These are phyloP conservation scores for Lordiphosa collinella DNA, from an alignment of 1,140 invertebrate genomes.

Conservation along the genomic window DNA sequence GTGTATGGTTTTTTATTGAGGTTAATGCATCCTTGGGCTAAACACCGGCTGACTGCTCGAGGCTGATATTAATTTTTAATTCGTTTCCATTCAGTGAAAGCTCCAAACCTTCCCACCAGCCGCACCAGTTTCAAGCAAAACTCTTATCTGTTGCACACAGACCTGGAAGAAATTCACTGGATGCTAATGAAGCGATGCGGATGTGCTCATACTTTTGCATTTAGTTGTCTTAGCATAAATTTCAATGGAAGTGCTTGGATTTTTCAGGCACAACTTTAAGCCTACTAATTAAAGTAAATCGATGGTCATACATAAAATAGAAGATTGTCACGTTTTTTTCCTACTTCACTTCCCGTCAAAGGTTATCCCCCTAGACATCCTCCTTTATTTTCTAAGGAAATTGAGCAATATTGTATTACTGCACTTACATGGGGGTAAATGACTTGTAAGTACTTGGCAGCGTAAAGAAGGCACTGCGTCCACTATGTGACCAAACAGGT, in stretches of 20 bases:
- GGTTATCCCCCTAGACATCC: background rate
- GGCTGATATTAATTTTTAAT: constrained; percentile 76
- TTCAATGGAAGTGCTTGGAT: background rate
- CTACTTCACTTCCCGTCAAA: constrained; percentile 23
- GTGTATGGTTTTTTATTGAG: constrained; percentile 49
- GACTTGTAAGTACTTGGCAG: constrained; percentile 36
- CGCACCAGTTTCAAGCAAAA: constrained; percentile 6
- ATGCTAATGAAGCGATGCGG: constrained; percentile 46
- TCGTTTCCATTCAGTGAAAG: constrained; percentile 48
- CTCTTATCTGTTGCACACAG: constrained; percentile 74
- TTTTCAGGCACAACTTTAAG: background rate
- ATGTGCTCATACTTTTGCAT: constrained; percentile 27
- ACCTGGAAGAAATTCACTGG: constrained; percentile 25
- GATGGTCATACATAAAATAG: constrained; percentile 1
- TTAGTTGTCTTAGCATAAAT: constrained; percentile 36
- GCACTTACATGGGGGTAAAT: constrained; percentile 33
- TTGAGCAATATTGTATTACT: constrained; percentile 25
- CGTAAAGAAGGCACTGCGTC: background rate
- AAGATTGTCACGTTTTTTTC: constrained; percentile 41
- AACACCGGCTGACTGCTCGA: constrained; percentile 38
- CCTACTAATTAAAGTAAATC: background rate
- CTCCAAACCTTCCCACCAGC: constrained; percentile 2
- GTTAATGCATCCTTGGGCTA: constrained; percentile 75
- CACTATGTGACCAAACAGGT: constrained; percentile 14
- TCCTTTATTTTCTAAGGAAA: constrained; percentile 7